Evolutionary conservation across 2,113 vertebrate species (phyloP).

Genomic region (Chaenocephalus aceratus): DNA sequence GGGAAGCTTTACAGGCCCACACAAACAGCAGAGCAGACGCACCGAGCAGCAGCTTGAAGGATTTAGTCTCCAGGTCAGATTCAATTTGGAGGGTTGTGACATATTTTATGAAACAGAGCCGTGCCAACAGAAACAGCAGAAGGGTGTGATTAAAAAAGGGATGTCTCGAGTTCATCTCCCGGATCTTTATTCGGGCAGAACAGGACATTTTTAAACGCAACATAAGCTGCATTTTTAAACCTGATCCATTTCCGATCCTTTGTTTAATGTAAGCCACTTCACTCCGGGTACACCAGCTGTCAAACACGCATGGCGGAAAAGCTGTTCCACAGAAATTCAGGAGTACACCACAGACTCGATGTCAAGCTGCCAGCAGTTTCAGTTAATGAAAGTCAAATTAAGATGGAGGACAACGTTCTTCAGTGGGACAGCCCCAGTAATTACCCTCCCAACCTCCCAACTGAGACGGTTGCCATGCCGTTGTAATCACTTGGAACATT

Average conservation of each 20-base stretch:
- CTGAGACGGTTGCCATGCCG: not conserved
- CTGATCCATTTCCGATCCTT: not conserved
- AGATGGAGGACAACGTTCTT: not conserved
- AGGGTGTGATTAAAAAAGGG: slow-evolving; percentile 10
- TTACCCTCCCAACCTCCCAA: slow-evolving; percentile 3
- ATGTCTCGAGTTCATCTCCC: slow-evolving; percentile 16
- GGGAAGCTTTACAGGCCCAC: slow-evolving; percentile 69
- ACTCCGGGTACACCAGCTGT: not conserved
- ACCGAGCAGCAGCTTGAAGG: slow-evolving; percentile 33
- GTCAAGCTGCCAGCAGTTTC: not conserved
- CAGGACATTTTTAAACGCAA: slow-evolving; percentile 10
- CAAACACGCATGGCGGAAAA: not conserved
- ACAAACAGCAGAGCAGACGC: slow-evolving; percentile 58
- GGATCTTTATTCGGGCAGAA: slow-evolving; percentile 11
- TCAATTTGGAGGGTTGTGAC: slow-evolving; percentile 49
- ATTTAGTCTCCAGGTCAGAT: slow-evolving; percentile 35
- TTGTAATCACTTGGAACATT: slow-evolving; percentile 42
- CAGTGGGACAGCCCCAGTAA: not conserved
- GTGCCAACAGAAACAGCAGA: slow-evolving; percentile 38
- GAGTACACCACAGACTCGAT: not conserved
- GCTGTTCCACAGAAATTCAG: not conserved
- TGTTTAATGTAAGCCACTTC: not conserved
- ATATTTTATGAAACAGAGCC: slow-evolving; percentile 19
- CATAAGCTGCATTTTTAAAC: not conserved
- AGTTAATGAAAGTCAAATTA: slow-evolving; percentile 5